Conservation (phyloP, 2,797 vertebrate species). For the Silurus aristotelis region DNA sequence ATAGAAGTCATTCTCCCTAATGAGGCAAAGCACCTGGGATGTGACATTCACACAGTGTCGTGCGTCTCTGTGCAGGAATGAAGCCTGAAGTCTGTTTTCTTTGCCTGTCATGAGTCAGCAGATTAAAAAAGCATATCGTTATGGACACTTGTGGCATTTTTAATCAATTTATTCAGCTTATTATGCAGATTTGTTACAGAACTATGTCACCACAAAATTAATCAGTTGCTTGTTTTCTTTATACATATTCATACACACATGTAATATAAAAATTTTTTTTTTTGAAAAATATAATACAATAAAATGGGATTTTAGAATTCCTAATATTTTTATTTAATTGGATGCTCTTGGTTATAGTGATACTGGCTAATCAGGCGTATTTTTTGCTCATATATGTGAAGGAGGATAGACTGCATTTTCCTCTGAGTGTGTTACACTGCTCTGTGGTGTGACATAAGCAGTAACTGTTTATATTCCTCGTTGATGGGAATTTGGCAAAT, state of each 20-base stretch:
- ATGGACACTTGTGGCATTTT: background rate
- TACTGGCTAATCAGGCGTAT: background rate
- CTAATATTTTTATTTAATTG: too few relatives aligned
- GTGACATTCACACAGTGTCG: slow-evolving; percentile 8
- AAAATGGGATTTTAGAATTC: background rate
- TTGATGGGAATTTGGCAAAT: background rate
- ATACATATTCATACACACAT: background rate
- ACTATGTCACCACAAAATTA: slow-evolving; percentile 1
- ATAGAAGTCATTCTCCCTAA: slow-evolving; percentile 30
- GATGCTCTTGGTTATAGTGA: background rate
- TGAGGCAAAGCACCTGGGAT: slow-evolving; percentile 19
- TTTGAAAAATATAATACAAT: too few relatives aligned
- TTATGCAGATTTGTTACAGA: slow-evolving; percentile 4
- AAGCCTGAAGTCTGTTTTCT: slow-evolving; percentile 16
- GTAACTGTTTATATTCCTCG: background rate
- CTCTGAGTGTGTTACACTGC: background rate
- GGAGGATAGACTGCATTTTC: background rate
- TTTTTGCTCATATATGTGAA: background rate
- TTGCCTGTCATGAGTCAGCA: background rate
- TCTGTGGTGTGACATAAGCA: too few relatives aligned
- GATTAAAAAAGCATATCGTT: background rate
- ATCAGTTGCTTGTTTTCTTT: background rate
- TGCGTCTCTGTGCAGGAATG: slow-evolving; percentile 10
- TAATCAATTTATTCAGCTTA: slow-evolving; percentile 27
- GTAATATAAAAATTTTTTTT: background rate